Percentiles rank a stretch among this genome's conserved stretches.
phyloP scores from a whole-genome alignment of 2,113 vertebrate species.

The Cryptomyrus ogoouensis region DNA sequence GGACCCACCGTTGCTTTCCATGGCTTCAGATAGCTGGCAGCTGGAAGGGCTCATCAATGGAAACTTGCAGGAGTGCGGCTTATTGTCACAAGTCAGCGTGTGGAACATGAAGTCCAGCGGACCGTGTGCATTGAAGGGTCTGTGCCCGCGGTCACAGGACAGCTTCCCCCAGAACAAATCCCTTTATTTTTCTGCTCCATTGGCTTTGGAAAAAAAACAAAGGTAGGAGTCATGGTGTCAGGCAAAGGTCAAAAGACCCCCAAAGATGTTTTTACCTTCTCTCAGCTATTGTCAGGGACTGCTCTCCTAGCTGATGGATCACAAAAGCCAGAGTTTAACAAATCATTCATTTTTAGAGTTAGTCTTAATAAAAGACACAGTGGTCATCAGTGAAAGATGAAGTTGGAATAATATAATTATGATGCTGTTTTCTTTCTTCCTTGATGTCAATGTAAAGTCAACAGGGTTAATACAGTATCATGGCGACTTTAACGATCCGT shows the following conservation, averaged over 20 bases:
- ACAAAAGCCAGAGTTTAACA: neutral
- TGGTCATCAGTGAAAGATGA: neutral
- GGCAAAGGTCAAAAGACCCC: neutral
- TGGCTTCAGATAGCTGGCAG: neutral
- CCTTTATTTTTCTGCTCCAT: neutral
- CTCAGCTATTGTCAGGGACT: neutral
- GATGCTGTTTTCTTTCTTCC: neutral
- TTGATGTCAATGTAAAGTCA: neutral
- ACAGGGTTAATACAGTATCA: slow-evolving; percentile 6
- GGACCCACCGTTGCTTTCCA: neutral
- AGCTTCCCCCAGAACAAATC: neutral
- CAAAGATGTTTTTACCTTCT: neutral
- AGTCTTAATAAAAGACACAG: neutral
- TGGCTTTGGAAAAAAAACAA: neutral
- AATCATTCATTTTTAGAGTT: neutral
- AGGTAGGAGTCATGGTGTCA: neutral
- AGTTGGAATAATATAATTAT: slow-evolving; percentile 7
- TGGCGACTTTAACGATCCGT: neutral
- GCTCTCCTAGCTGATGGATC: neutral
- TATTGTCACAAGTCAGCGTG: neutral
- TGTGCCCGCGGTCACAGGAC: neutral
- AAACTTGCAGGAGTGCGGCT: neutral
- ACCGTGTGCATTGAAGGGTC: neutral
- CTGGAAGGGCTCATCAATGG: neutral
- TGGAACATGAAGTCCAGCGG: neutral